Base-by-base conservation (phyloP, 2,888 invertebrate genomes). In the Galerucella nymphaeae region DNA sequence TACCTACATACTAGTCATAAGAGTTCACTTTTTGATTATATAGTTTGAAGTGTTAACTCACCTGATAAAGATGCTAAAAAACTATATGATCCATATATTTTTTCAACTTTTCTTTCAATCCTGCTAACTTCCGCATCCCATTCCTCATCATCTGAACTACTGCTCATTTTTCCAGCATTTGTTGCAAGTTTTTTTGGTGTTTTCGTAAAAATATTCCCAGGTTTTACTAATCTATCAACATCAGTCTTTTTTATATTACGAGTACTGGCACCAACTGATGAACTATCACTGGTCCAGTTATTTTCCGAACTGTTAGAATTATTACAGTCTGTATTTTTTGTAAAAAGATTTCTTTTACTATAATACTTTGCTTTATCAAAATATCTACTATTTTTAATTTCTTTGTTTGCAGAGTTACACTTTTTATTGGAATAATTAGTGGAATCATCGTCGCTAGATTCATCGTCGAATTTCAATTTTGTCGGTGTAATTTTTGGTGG, bases 51-150 rank as follows among this genome's bases (percentile, higher is more conserved):
- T 38, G 67, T 57, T 53, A 41, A 53, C 69, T 74, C 85, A 90
- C 90, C 88, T 82, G 89, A 89, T 74, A 91, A 84, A 59, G 90
- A 91, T 64, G 87, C 89, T 72, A 91, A 82, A 81, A 91, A 90
- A 78, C 87, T 88, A 10, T 89, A 84, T 62, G 86, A 85, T 72
- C 82, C 85, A 65, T 67, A 70, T 74, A 62, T 66, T n/a, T 68
- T 61, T 57, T 73, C 66, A 14, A 53, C 75, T 63, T 73, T 78
- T 45, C 72, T 73, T 63, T 72, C 65, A 70, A 77, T 75, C 73
- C 72, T 79, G 16, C 69, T 72, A 62, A 79, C 72, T 71, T 77
- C 72, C 42, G 74, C 72, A 64, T 80, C 75, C 75, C 77, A 81
- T 23, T 79, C 76, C 16, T 80, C 78, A 55, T 78, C 78, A 58